Conservation (phyloP, 2,113 vertebrate genomes). For the Ammospiza nelsoni region DNA sequence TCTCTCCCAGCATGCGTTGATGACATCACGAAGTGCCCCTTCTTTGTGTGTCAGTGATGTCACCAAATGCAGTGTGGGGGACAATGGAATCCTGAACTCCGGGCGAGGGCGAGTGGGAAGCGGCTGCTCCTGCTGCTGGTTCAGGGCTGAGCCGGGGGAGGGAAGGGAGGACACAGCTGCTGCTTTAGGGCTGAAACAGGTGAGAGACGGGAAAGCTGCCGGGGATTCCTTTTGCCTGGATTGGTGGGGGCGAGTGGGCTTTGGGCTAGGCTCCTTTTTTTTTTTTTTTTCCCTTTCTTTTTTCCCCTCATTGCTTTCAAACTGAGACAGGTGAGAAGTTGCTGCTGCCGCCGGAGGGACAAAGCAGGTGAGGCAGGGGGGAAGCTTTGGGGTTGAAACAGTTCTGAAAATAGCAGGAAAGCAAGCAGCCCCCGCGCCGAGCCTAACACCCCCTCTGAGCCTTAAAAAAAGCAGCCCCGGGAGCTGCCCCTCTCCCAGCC, state of each 20-base stretch:
- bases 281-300: background rate
- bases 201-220: conserved; percentile 43
- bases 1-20: conserved; percentile 53
- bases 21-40: conserved; percentile 66
- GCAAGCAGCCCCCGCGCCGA: background rate
- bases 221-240: conserved; percentile 4
- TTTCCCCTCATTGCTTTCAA: background rate
- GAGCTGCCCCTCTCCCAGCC: background rate
- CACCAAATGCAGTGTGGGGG: conserved; percentile 60
- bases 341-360: background rate
- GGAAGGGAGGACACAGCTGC: conserved; percentile 13
- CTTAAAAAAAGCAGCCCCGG: background rate
- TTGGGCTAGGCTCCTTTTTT: background rate
- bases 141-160: conserved; percentile 14
- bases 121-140: conserved; percentile 27
- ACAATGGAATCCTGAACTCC: conserved; percentile 65
- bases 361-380: conserved; percentile 31
- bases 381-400: background rate
- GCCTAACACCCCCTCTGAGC: background rate
- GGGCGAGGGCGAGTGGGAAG: conserved; percentile 23
- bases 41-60: conserved; percentile 66
- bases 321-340: conserved; percentile 53
- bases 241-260: background rate
- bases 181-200: conserved; percentile 54
- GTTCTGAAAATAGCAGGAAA: background rate